Evolutionary conservation across 2,888 invertebrate species (phyloP).

Genomic region (Phengaris alcon): DNA sequence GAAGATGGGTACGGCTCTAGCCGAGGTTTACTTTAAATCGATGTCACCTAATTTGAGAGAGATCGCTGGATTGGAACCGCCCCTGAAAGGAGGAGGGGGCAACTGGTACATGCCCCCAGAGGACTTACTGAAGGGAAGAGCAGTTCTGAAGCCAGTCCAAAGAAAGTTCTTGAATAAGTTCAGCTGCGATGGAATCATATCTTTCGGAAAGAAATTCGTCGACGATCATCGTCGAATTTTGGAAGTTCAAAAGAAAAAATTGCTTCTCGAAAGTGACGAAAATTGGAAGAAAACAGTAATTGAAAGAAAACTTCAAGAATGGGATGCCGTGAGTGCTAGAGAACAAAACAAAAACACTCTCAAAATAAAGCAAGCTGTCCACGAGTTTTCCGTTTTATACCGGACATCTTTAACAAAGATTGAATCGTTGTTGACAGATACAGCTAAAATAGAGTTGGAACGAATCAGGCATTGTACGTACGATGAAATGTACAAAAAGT

Average conservation of each 20-base stretch:
- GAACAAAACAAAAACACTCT: constrained; percentile 50
- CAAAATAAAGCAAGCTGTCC: constrained; percentile 51
- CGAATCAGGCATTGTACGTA: constrained; percentile 46
- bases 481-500: constrained; percentile 52
- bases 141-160: constrained; percentile 57
- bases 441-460: constrained; percentile 54
- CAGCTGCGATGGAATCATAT: constrained; percentile 53
- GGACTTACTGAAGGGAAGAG: constrained; percentile 54
- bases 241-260: constrained; percentile 48
- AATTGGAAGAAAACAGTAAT: constrained; percentile 54
- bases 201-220: constrained; percentile 49
- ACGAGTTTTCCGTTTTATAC: constrained; percentile 55
- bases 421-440: constrained; percentile 54
- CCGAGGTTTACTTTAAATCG: constrained; percentile 63
- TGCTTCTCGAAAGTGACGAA: constrained; percentile 50
- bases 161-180: constrained; percentile 52
- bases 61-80: constrained; percentile 64
- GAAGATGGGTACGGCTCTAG: constrained; percentile 59
- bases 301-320: constrained; percentile 42
- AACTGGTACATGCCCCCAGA: constrained; percentile 64
- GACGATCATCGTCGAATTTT: constrained; percentile 47
- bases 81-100: constrained; percentile 61
- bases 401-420: constrained; percentile 53
- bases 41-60: constrained; percentile 59
- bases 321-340: constrained; percentile 45